Evolutionary conservation across 2,888 invertebrate species (phyloP), one percentile per base, ranked within the genome.

Genomic region (Pyrrhosoma nymphula): DNA sequence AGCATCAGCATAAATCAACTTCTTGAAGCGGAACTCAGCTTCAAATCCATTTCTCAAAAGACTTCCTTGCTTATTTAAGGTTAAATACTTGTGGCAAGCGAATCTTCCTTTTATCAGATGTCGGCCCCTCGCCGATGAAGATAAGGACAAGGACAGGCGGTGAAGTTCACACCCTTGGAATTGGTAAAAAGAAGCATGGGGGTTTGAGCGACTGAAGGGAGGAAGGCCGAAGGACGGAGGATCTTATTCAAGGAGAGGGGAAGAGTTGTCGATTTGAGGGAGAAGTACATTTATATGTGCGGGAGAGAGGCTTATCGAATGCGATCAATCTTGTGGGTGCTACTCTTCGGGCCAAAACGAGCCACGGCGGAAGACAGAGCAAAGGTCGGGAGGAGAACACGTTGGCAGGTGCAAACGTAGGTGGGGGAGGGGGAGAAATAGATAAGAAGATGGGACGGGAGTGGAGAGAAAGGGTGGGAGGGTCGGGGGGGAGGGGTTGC

Each of bases 301-400:
- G 39, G 63, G 39, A 26, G 56, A 55, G 89, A 6, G 26, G 91
- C 14, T 91, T 91, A 91, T 91, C 91, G 30, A 39, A 91, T 91
- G 63, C 63, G 91, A 63, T 91, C 35, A 35, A 91, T 91, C 91
- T 35, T 82, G 47, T 47, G 35, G 91, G 26, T 30, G 30, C 35
- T 60, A 63, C 35, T 82, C 82, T 82, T 35, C 82, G 60, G 91
- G 91, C 60, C 60, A 56, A 69, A 91, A 63, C 89, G 89, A 56
- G 82, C 35, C 82, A 89, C 56, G 56, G 89, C 89, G 91, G 60
- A 69, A 60, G 91, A 63, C n/a, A 60, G 91, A 91, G 91, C 91
- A 91, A 91, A 91, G 91, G 91, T 91, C 63, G 91, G 56, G 30
- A 60, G 90, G 20, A 26, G 56, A 69, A 63, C 63, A 91, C 91